Base-by-base conservation (phyloP, 2,888 invertebrate species). In the Euzetes globulus region DNA sequence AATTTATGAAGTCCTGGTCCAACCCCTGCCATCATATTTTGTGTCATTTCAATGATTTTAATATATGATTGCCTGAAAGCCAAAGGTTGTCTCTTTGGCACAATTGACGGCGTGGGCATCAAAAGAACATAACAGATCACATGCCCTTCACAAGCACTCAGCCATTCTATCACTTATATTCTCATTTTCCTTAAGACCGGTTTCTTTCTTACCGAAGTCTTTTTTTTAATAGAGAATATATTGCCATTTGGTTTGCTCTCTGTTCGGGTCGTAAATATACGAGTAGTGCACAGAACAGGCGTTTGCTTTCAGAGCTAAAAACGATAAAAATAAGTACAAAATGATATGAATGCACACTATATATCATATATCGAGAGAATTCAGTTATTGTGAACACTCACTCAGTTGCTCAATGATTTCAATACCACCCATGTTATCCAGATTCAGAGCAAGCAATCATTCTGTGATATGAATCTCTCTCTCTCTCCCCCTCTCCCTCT, bases 81-180 rank as follows among this genome's bases (percentile, higher is more conserved):
- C 22, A 70, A 9, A 19, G 9, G 25, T 25, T 70, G 70, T 70
- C 70, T 70, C 47, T 25, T 25, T 41, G 45, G 70, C 25, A 70
- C 70, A 70, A 70, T 70, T 70, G 70, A 70, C 47, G 47, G 70
- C 70, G 70, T 70, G 47, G 70, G 70, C 70, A 70, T 70, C 45
- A 70, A 45, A 70, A 45, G 70, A 45, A 70, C 45, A 70, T 37
- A 65, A 65, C 33, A 65, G 33, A 65, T 60, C 25, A 60, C 70
- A 70, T 70, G 70, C 47, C 70, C 70, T 70, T 37, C 63, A 65
- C 19, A 65, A n/a, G n/a, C 63, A 65, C 37, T 37, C 63, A 65
- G 1, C 17, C 70, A 70, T 70, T 41, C 68, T 19, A 37, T 33
- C 33, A 65, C 33, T 37, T 41, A 37, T 70, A 47, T 47, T 45